Evolutionary conservation across 2,797 vertebrate species (phyloP), one percentile per base, ranked within the genome.

Genomic region (Cryptoblepharus egeriae): DNA sequence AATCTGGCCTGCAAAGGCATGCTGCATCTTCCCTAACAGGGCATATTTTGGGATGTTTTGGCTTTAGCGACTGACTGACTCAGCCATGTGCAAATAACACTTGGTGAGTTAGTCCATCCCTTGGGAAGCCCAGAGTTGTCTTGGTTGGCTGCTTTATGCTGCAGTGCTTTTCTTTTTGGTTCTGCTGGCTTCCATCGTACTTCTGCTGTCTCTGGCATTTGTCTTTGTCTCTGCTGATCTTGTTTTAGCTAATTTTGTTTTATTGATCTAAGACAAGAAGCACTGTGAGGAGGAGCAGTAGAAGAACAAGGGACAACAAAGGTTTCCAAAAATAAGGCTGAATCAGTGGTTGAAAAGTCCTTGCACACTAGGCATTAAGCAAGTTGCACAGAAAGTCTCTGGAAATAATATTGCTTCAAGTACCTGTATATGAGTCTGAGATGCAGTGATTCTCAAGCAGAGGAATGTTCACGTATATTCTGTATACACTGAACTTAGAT

Each of bases 241-340:
- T 67, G n/a, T 35, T 52, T 85, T 81, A 72, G 82, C 90, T 93
- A 89, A 84, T 74, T 74, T 74, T 79, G 70, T 79, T 69, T n/a
- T 68, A 79, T 84, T 75, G 82, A 75, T 84, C 82, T 60, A 49
- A 61, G 61, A 35, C n/a, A 55, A 74, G 70, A 84, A 82, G 81
- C 0, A 37, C 79, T 88, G 86, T 69, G 57, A 81, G 84, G 58
- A 87, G 85, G 58, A 39, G 20, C 18, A 65, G 69, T 77, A 75
- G 65, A 42, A 75, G 71, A 57, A 52, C 37, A 37, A 12, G 2
- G 37, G 49, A 26, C 28, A 79, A 86, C 84, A 55, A 81, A 52
- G 0, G 1, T 77, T 4, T 61, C 8, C 82, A 75, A 79, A 82
- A 74, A 90, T 81, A 87, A 70, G 42, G 28, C 84, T 84, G 68